Evolutionary conservation across 2,888 invertebrate species (phyloP), one percentile per base, ranked within the genome.

Genomic region (Sympetrum striolatum): DNA sequence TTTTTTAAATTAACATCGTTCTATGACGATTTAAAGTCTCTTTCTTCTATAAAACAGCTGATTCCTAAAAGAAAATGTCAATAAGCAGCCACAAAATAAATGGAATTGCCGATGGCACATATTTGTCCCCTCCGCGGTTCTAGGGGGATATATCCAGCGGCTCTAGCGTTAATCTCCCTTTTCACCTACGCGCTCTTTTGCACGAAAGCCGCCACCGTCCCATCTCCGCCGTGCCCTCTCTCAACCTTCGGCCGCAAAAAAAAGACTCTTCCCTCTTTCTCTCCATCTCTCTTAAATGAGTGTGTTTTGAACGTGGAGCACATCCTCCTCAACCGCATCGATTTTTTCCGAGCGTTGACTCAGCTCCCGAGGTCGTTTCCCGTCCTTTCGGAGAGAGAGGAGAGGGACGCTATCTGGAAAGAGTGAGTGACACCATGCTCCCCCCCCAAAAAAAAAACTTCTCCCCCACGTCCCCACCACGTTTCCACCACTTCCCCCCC

Each of bases 271-370:
- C 44, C 10, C 44, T 31, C 82, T 58, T 22, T 35, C 35, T 80
- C 35, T 35, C 35, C 22, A 53, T 86, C 64, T 39, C 86, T 64
- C 86, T 64, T 86, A 86, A 86, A 86, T 86, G 86, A 86, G 60
- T 86, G 86, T 86, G 60, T 86, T 86, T 86, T 86, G 60, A 60
- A 39, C 58, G 86, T 37, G 15, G 86, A 60, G 60, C 86, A 86
- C 60, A 60, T 58, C 58, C 86, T 37, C 82, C 86, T 86, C 86
- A 35, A 86, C 86, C 60, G 64, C 86, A 86, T 86, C 37, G 86
- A 86, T 86, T 86, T 86, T 86, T 86, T 53, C 86, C 60, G 86
- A 86, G 86, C 86, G 86, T 86, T 86, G 86, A 86, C 86, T 86
- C 86, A 86, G 86, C 86, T n/a, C 58, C n/a, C 22, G 86, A 86